Conservation (phyloP, 2,797 vertebrate genomes). For the Clarias pachynema region DNA sequence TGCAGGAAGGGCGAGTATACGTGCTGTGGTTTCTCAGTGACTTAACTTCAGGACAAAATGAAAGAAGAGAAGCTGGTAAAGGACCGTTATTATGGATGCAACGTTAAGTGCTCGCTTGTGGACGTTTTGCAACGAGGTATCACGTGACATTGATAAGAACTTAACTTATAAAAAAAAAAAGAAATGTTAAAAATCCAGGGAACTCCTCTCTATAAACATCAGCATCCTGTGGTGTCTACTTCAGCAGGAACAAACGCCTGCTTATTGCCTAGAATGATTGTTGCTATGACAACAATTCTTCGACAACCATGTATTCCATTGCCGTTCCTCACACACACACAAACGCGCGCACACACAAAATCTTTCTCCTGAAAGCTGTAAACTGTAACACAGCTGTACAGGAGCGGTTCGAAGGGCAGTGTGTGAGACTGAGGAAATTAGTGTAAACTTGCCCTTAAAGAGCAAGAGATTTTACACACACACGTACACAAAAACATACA, state of each 20-base stretch:
- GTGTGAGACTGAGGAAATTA: not conserved
- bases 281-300: conserved; percentile 39
- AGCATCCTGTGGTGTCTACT: not conserved
- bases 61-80: not conserved
- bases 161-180: no score
- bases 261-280: conserved; percentile 15
- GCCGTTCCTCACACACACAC: not conserved
- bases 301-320: conserved; percentile 9
- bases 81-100: no score
- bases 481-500: no score
- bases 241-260: not conserved
- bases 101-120: not conserved
- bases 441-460: not conserved
- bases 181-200: no score
- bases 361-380: not conserved
- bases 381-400: not conserved
- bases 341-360: not conserved
- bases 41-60: not conserved
- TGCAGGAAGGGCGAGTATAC: not conserved
- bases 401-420: not conserved
- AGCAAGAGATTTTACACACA: not conserved
- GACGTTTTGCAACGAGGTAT: not conserved
- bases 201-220: not conserved
- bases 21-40: not conserved
- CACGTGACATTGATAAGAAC: not conserved